These are phyloP conservation scores for Chloroceryle inda DNA, from an alignment of 2,797 vertebrate genomes.

Conservation along the genomic window DNA sequence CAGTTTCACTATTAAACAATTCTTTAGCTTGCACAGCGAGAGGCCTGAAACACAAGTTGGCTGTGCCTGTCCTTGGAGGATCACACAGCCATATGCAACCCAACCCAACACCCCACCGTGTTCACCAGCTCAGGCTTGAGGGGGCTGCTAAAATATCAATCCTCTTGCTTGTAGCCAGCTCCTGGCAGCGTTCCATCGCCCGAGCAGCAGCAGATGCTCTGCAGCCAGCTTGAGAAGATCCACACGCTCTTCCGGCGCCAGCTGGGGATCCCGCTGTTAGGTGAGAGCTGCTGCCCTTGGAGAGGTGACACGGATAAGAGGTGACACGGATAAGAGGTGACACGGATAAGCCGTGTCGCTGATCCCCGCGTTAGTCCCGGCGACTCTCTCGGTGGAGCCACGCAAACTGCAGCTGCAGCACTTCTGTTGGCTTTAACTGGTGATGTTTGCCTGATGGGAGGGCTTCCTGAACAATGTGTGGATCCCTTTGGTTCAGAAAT, in stretches of 20 bases:
- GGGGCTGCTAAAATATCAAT: background rate
- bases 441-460: background rate
- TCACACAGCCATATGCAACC: background rate
- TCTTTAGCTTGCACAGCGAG: too few relatives aligned
- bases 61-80: background rate
- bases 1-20: background rate
- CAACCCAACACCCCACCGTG: background rate
- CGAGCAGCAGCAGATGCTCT: constrained; percentile 91
- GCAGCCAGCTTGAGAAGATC: constrained; percentile 90
- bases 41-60: too few relatives aligned
- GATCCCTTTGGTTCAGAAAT: background rate
- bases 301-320: too few relatives aligned
- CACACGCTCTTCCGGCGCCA: constrained; percentile 94
- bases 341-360: rapidly evolving
- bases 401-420: background rate
- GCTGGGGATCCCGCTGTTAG: constrained; percentile 91
- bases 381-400: background rate
- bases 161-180: constrained; percentile 83
- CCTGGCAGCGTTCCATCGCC: constrained; percentile 87
- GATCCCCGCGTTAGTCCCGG: background rate
- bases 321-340: too few relatives aligned
- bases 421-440: rapidly evolving
- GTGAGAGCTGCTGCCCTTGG: constrained; percentile 77
- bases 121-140: background rate
- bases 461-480: background rate